Conservation (phyloP, 23 tunicate genomes). For the Halocynthia aurantium region DNA sequence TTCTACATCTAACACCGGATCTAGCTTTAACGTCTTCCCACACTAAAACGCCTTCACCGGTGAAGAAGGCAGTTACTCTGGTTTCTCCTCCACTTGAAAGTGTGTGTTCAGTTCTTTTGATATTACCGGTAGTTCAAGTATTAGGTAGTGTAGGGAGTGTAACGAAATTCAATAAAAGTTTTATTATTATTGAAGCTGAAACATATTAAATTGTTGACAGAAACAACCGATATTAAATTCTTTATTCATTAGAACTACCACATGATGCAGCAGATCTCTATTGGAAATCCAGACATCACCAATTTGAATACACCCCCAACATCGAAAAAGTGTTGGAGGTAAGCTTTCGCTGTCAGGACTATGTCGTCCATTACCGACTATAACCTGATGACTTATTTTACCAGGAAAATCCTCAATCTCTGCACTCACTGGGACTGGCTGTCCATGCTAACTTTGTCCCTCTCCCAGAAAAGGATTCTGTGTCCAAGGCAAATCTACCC, state of each 20-base stretch:
- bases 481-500: slow-evolving; percentile 40
- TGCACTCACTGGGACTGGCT: slow-evolving; percentile 56
- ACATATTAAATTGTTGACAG: no score
- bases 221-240: no score
- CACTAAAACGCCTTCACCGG: neutral
- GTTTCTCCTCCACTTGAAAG: neutral
- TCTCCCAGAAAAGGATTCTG: slow-evolving; percentile 24
- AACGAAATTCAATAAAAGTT: no score
- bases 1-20: slow-evolving; percentile 7
- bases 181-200: no score
- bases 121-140: no score
- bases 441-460: slow-evolving; percentile 49
- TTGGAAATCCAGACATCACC: slow-evolving; percentile 65
- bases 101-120: no score
- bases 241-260: no score
- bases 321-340: slow-evolving; percentile 45
- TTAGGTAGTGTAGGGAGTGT: no score
- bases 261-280: slow-evolving; percentile 50
- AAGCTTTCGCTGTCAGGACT: neutral
- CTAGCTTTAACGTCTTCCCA: neutral
- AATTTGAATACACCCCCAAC: slow-evolving; percentile 51
- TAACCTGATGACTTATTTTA: neutral
- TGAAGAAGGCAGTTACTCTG: slow-evolving; percentile 8
- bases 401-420: slow-evolving; percentile 64
- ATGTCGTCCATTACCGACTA: neutral